Evolutionary conservation across 2,113 vertebrate genomes (phyloP).

Genomic region (Aplodontia rufa): DNA sequence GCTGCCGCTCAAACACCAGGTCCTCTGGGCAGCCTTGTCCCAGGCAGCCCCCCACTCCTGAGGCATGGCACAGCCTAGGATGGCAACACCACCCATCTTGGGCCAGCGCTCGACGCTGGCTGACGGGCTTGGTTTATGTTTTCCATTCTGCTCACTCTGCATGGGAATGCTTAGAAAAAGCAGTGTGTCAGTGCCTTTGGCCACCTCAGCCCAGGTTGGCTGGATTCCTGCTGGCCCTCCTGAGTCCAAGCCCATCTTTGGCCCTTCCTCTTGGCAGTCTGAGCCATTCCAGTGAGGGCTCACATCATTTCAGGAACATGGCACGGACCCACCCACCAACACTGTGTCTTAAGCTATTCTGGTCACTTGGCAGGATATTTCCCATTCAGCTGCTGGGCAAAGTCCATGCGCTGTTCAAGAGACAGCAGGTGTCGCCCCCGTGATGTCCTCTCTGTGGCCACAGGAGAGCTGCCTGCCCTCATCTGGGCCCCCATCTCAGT

Average conservation of each 20-base stretch:
- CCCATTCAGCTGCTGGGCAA: background rate
- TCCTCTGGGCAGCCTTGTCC: fast-evolving
- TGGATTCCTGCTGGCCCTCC: fast-evolving
- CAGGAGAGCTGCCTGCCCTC: background rate
- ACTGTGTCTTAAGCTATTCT: background rate
- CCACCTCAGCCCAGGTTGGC: fast-evolving
- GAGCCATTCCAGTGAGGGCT: too few relatives aligned
- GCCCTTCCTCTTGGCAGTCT: background rate
- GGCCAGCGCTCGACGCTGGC: fast-evolving
- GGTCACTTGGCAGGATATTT: background rate
- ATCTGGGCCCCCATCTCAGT: fast-evolving
- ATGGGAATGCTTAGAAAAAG: background rate
- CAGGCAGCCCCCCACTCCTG: background rate
- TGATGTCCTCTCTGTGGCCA: background rate
- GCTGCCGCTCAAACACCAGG: too few relatives aligned
- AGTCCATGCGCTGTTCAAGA: background rate
- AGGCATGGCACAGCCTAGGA: fast-evolving
- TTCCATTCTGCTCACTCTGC: fast-evolving
- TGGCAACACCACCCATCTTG: fast-evolving
- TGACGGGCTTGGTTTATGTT: background rate
- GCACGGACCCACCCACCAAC: fast-evolving
- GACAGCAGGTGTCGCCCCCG: background rate
- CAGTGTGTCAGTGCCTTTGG: fast-evolving
- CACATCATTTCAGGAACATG: background rate
- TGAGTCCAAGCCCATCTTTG: fast-evolving